A percentile compares a stretch with the other conserved stretches of the same genome.
Conservation (phyloP, 1,140 invertebrate genomes). For the Microvelia longipes region DNA sequence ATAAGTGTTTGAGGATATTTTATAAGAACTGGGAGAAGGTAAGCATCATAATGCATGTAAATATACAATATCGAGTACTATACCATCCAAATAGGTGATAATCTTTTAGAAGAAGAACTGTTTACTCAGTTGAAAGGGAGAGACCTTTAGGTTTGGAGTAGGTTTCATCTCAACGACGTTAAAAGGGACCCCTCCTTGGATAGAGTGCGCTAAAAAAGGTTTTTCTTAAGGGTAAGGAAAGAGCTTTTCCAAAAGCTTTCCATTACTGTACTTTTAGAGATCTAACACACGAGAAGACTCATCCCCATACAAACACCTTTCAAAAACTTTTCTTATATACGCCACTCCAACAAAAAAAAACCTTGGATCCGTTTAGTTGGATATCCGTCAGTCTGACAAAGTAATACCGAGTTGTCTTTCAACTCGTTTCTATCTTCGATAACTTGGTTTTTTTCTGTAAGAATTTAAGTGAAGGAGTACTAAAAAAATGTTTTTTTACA, state of each 20-base stretch:
- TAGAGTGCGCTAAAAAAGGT: too few species aligned
- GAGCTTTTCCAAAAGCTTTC: neutral
- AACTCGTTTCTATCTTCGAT: too few species aligned
- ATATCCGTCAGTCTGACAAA: neutral
- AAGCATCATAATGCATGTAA: neutral
- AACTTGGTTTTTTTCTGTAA: too few species aligned
- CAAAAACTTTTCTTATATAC: neutral
- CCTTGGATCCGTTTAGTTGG: neutral
- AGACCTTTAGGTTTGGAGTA: too few species aligned
- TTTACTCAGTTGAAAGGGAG: neutral
- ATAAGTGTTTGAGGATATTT: neutral
- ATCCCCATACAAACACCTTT: neutral
- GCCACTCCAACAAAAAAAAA: neutral
- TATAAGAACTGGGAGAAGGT: neutral
- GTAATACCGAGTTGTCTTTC: neutral
- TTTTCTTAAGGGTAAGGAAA: too few species aligned
- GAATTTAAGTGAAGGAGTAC: too few species aligned
- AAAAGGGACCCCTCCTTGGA: too few species aligned
- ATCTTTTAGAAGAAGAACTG: neutral
- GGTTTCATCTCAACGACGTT: too few species aligned
- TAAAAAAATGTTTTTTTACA: too few species aligned
- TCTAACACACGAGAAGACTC: neutral
- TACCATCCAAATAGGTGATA: neutral
- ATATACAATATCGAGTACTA: neutral
- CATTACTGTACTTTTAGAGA: too few species aligned